Conservation (phyloP, 2,113 vertebrate species). For the Rattus norvegicus region GRCr8 NC_086019.1:111706001-111706500, state of each 20-base stretch:
- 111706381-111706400: neutral
- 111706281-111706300: neutral
- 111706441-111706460: neutral
- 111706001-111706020: neutral
- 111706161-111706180: neutral
- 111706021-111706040: neutral
- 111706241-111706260: neutral
- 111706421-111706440: neutral
- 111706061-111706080: neutral
- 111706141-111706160: neutral
- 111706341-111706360: neutral
- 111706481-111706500: neutral
- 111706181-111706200: neutral
- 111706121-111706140: neutral
- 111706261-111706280: neutral
- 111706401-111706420: neutral
- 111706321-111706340: neutral
- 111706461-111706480: neutral
- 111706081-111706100: neutral
- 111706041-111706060: neutral
- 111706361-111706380: neutral
- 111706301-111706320: rapidly evolving
- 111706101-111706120: neutral
- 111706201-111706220: neutral
- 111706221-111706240: rapidly evolving